Evolutionary conservation across 2,113 vertebrate genomes (phyloP), one percentile per base, ranked within the genome.

Genomic region (Planiliza haematocheilus): DNA sequence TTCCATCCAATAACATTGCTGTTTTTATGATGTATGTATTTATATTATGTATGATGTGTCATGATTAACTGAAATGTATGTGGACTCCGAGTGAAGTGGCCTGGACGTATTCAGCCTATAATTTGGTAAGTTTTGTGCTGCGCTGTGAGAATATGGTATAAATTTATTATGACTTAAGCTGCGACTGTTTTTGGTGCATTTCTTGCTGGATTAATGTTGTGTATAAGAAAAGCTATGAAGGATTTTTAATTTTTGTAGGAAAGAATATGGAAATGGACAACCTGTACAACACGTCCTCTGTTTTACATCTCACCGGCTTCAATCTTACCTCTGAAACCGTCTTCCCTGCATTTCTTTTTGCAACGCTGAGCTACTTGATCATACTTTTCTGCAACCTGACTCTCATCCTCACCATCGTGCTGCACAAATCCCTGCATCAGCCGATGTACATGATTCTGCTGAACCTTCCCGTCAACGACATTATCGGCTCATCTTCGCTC

Each of bases 371-470:
- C 53, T 94, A 94, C 74, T 73, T 90, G 70, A 70, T 92, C 17
- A 94, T 94, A 55, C 63, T 94, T 3, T 87, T 93, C 60, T 94
- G 92, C 70, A 94, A 94, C 82, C 75, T 90, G 1, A n/a, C 77
- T 8, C 84, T 94, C 0, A 81, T 94, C 39, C 37, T 89, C 43
- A 91, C 90, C 37, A 90, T 94, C 4, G 30, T 89, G 5, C 46
- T 89, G 34, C 90, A 92, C 78, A 93, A 85, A 83, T 74, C 79
- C 20, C 67, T 94, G 59, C 93, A 93, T 67, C 87, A 93, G 56
- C 93, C 93, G 1, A 92, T 94, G 92, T 76, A 94, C 34, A 18
- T 94, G 1, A 71, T 94, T 34, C 77, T 94, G 68, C 63, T 94
- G 12, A 94, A 91, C 10, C 82, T 94, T 24, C 91, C 92, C 0